These are phyloP conservation scores for Corynorhinus townsendii DNA, from an alignment of 2,113 vertebrate genomes.

Conservation along the genomic window DNA sequence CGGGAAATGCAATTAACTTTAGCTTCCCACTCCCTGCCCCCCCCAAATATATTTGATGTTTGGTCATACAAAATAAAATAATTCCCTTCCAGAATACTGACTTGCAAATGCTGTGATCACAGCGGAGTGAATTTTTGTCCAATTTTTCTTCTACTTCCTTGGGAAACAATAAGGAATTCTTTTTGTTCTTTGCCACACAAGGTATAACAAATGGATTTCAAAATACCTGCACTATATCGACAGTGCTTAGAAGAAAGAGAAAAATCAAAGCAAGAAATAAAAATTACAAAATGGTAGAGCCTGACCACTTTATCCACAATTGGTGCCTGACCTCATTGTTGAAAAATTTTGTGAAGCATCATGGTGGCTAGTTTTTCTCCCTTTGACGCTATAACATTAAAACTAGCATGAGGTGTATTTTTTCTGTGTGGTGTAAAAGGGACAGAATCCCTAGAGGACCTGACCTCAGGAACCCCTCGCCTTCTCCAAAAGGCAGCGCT, in stretches of 20 bases:
- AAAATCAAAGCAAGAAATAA: constrained; percentile 48
- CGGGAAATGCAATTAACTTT: constrained; percentile 47
- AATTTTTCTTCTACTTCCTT: constrained; percentile 53
- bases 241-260: constrained; percentile 35
- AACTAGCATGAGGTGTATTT: constrained; percentile 31
- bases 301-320: not conserved
- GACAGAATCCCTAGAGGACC: not conserved
- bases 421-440: constrained; percentile 6
- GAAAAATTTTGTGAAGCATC: not conserved
- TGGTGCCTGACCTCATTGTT: not conserved
- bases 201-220: constrained; percentile 59
- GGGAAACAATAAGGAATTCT: constrained; percentile 52
- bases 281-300: constrained; percentile 25
- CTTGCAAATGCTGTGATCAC: constrained; percentile 2
- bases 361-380: not conserved
- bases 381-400: not conserved
- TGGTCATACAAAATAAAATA: constrained; percentile 43
- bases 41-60: constrained; percentile 49
- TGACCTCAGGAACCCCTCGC: not conserved
- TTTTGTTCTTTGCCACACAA: constrained; percentile 67
- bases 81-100: constrained; percentile 19
- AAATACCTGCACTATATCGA: constrained; percentile 40
- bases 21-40: not conserved
- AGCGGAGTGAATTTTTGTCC: not conserved
- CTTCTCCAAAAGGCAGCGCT: constrained; percentile 10